These are phyloP conservation scores for Lasaia peninsularis DNA, from an alignment of 1,140 invertebrate species.

Conservation along the genomic window DNA sequence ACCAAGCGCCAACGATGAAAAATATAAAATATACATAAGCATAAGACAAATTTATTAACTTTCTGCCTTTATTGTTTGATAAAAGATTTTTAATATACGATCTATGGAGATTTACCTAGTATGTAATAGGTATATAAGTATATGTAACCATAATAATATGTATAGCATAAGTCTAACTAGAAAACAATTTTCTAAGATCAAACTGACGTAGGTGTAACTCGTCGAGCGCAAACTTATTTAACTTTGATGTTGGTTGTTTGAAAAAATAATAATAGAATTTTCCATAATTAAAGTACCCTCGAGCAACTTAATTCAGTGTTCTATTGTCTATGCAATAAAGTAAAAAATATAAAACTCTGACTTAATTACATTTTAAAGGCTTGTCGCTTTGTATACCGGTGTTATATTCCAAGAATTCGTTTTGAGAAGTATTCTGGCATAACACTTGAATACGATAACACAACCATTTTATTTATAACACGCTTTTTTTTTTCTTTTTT, in stretches of 20 bases:
- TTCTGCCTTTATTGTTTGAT: too few species aligned
- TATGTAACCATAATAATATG: too few species aligned
- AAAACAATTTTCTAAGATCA: too few species aligned
- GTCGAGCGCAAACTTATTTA: background rate
- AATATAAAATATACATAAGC: too few species aligned
- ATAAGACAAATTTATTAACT: too few species aligned
- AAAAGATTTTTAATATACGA: too few species aligned
- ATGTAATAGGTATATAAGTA: too few species aligned
- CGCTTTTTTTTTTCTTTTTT: background rate
- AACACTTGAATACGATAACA: background rate
- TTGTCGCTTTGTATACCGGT: background rate
- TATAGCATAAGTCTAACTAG: too few species aligned
- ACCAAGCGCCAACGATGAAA: too few species aligned
- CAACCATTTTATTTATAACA: constrained; percentile 2
- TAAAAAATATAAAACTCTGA: background rate
- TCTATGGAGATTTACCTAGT: too few species aligned
- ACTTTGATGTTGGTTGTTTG: constrained; percentile 5
- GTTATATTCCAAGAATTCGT: background rate
- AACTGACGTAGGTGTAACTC: background rate
- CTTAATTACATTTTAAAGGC: constrained; percentile 5
- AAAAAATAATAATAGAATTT: background rate
- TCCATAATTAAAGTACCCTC: background rate
- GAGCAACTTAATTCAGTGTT: background rate
- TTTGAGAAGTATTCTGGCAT: background rate
- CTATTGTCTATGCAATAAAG: background rate